These are phyloP conservation scores for Tipula unca DNA, from an alignment of 2,888 invertebrate genomes.

Conservation along the genomic window DNA sequence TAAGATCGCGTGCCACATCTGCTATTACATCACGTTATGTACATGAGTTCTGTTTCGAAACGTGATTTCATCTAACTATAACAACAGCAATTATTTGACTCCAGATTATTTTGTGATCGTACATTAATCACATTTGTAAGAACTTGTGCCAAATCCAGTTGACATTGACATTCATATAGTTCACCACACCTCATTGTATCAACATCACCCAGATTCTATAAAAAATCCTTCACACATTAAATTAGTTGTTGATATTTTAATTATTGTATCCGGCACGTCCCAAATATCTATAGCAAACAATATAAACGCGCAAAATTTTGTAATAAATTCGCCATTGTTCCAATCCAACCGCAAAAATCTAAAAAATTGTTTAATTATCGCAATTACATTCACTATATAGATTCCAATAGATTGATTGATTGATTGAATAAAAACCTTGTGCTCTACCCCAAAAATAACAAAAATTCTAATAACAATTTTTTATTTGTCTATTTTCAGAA, in stretches of 20 bases:
- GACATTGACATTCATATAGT: not conserved
- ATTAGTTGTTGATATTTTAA: not conserved
- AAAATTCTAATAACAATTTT: not conserved
- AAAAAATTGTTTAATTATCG: not conserved
- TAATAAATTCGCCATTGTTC: not conserved
- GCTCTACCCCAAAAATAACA: not conserved
- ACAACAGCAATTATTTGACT: not conserved
- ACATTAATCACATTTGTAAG: not conserved
- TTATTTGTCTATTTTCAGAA: slow-evolving; percentile 1
- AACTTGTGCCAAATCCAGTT: not conserved
- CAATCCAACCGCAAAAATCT: not conserved
- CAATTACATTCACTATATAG: not conserved
- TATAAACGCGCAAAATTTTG: not conserved
- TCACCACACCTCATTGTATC: not conserved
- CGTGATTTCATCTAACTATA: not conserved
- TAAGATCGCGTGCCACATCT: not conserved
- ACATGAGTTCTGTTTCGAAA: not conserved
- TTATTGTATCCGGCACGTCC: not conserved
- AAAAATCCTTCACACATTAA: not conserved
- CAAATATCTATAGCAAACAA: not conserved
- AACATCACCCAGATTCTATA: not conserved
- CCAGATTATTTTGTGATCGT: not conserved
- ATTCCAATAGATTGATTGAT: not conserved
- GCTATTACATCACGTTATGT: not conserved
- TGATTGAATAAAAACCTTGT: not conserved